These are phyloP conservation scores for Phrynocephalus forsythii DNA, from an alignment of 2,797 vertebrate species.

Conservation along the genomic window DNA sequence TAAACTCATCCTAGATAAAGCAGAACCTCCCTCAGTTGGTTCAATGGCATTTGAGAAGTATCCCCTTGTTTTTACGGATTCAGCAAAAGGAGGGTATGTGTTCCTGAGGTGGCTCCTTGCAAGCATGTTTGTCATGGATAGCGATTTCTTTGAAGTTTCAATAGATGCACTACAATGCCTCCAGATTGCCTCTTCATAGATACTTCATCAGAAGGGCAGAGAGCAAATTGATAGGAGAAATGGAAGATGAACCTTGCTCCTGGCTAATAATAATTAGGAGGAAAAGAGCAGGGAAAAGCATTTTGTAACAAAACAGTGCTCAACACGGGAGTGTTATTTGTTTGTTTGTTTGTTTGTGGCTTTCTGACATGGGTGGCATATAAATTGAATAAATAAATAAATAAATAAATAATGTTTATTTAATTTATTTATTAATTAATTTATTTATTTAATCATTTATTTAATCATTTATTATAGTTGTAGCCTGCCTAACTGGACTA, in stretches of 20 bases:
- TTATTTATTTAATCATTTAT: too few species aligned
- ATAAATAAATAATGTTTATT: too few species aligned
- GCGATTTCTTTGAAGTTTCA: background rate
- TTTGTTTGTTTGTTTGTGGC: too few species aligned
- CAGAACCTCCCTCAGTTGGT: conserved; percentile 88
- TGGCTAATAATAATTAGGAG: too few species aligned
- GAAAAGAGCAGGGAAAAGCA: too few species aligned
- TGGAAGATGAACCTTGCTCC: background rate
- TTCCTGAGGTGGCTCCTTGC: background rate
- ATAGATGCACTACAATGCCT: background rate
- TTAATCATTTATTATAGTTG: too few species aligned
- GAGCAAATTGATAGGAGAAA: background rate
- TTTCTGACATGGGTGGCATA: too few species aligned
- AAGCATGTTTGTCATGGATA: background rate
- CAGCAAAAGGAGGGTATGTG: conserved; percentile 81
- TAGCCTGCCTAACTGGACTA: too few species aligned
- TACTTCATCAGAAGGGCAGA: background rate
- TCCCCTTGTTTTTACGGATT: conserved; percentile 87
- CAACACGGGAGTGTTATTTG: too few species aligned
- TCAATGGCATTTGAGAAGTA: conserved; percentile 98
- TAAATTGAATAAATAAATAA: too few species aligned
- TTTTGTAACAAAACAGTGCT: too few species aligned
- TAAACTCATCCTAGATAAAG: conserved; percentile 92
- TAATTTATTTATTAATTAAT: too few species aligned
- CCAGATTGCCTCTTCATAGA: background rate